phyloP scores from a whole-genome alignment of 2,113 vertebrate genomes.

The Indri indri region DNA sequence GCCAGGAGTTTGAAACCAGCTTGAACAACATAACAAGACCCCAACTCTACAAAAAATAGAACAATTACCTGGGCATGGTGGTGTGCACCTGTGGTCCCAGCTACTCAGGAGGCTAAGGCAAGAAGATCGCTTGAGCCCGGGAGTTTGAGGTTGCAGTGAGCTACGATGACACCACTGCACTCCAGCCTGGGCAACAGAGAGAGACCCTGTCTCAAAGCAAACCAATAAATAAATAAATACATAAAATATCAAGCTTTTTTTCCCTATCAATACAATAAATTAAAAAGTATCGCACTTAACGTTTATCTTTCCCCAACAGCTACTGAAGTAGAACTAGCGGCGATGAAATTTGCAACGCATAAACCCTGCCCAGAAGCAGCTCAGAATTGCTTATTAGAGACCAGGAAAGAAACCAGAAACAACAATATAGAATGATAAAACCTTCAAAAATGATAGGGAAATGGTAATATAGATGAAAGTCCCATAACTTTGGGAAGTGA shows the following conservation, averaged over 20 bases:
- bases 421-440: neutral
- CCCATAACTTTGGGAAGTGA: neutral
- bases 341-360: slow-evolving; percentile 30
- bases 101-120: too few species aligned
- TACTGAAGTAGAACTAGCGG: neutral
- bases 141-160: too few species aligned
- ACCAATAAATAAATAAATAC: too few species aligned
- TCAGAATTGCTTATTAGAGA: neutral
- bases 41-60: too few species aligned
- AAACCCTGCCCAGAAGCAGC: neutral
- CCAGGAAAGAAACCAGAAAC: neutral
- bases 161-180: neutral
- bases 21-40: too few species aligned
- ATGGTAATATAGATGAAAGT: neutral
- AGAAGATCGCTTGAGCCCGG: too few species aligned
- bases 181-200: neutral
- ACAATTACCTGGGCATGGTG: too few species aligned
- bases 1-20: too few species aligned
- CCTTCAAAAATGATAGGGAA: neutral
- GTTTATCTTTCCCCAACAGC: neutral
- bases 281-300: neutral
- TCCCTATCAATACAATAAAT: neutral
- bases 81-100: too few species aligned
- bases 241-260: neutral
- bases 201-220: neutral